Evolutionary conservation across 2,888 invertebrate genomes (phyloP), one percentile per base, ranked within the genome.

Genomic region (Xanthorhoe spadicearia): DNA sequence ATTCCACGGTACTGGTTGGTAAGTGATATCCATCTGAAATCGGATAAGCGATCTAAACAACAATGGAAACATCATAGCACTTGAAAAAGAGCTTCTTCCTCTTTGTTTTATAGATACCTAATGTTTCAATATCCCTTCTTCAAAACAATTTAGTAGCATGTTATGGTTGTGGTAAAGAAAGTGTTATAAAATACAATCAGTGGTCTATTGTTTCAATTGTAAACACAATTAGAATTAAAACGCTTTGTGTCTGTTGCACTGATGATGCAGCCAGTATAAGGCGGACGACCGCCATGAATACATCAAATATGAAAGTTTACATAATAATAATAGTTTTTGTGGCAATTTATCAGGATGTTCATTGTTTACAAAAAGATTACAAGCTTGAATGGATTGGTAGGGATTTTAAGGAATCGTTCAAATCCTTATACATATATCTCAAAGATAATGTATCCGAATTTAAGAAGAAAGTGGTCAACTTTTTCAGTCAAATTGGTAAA

Each of bases 201-300:
- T 19, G 66, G 38, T 46, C 67, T 50, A 63, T 67, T 67, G 67
- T 67, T 60, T 28, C 4, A n/a, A 48, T 28, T 67, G 66, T 56
- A 63, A 60, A 59, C 54, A 50, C 28, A 59, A 23, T 32, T 18
- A 18, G 43, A 53, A n/a, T 48, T 19, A 50, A n/a, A n/a, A 6
- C n/a, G 19, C 13, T 28, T 13, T 59, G 54, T 58, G 17, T 49
- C 23, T 58, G 61, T 8, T 28, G 17, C 10, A 10, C 51, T 48
- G 8, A 17, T 28, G 32, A 53, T 35, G 23, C 18, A 23, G 15
- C 38, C 66, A 66, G 62, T 59, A 55, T 9, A 17, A 28, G n/a
- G 15, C 35, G 2, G 35, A 46, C 50, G 0, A 17, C n/a, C 15
- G 62, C 13, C 10, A n/a, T 9, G 18, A 50, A 43, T 35, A 51